Percentiles rank a stretch among this genome's conserved stretches.
phyloP scores from a whole-genome alignment of 2,113 vertebrate genomes.

The Tinamus guttatus region DNA sequence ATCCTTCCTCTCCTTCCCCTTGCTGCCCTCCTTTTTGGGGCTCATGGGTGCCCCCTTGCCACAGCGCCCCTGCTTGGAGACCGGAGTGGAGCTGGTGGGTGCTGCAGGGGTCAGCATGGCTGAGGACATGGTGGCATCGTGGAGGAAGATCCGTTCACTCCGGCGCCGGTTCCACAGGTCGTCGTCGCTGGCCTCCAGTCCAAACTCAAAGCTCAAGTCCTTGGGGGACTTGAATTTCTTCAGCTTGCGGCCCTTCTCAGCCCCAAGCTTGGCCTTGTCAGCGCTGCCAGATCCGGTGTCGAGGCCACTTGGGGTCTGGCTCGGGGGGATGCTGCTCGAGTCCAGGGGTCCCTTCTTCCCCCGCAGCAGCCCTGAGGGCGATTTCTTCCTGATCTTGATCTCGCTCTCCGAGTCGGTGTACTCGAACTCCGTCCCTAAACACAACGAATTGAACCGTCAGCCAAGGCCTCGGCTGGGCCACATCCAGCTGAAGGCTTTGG shows the following conservation, averaged over 20 bases:
- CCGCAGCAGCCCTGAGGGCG: conserved; percentile 83
- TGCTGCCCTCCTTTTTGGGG: conserved; percentile 82
- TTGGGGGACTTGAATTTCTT: conserved; percentile 84
- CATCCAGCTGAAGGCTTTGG: not conserved
- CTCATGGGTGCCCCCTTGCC: conserved; percentile 79
- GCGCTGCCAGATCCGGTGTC: conserved; percentile 67
- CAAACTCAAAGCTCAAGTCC: conserved; percentile 87
- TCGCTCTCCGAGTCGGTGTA: conserved; percentile 94
- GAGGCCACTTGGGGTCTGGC: conserved; percentile 47
- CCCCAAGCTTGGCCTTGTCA: conserved; percentile 79
- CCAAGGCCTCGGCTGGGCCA: not conserved
- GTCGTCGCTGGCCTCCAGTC: conserved; percentile 88
- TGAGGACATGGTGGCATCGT: conserved; percentile 82
- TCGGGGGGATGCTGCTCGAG: conserved; percentile 62
- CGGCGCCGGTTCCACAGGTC: conserved; percentile 92
- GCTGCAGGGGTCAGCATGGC: conserved; percentile 32
- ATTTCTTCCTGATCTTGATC: conserved; percentile 87
- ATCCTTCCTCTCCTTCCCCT: conserved; percentile 84
- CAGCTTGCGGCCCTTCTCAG: conserved; percentile 82
- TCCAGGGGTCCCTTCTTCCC: conserved; percentile 89
- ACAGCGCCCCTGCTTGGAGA: conserved; percentile 81
- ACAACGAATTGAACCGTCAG: not conserved
- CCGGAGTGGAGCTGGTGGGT: not conserved
- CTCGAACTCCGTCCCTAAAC: conserved; percentile 90
- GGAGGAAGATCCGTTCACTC: conserved; percentile 96